A percentile compares a stretch with the other conserved stretches of the same genome.
Evolutionary conservation across 1,140 invertebrate species (phyloP).

Genomic region (Stenopsyche tienmushanensis): DNA sequence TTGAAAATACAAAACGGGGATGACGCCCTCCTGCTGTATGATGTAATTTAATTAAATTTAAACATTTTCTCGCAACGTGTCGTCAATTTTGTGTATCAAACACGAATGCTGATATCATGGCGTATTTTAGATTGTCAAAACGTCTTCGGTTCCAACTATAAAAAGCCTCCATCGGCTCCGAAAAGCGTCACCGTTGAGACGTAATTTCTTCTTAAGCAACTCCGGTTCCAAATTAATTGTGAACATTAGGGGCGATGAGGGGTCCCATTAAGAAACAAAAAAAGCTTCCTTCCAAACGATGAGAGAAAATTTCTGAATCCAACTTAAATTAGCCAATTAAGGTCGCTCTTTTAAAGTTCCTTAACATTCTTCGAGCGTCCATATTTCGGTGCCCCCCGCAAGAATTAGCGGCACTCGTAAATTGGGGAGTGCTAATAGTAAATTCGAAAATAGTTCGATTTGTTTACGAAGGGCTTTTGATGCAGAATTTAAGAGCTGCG

Average conservation of each 20-base stretch:
- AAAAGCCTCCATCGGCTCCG: too few relatives aligned
- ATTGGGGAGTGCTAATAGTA: too few relatives aligned
- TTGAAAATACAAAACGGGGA: too few relatives aligned
- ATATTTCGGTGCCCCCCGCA: too few relatives aligned
- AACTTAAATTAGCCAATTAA: conserved; percentile 23
- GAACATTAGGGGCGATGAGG: conserved; percentile 12
- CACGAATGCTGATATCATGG: too few relatives aligned
- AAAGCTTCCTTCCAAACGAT: not conserved
- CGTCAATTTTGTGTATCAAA: too few relatives aligned
- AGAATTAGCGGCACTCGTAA: too few relatives aligned
- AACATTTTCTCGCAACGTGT: too few relatives aligned
- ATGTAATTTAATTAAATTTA: too few relatives aligned
- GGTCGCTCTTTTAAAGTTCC: not conserved
- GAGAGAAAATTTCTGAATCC: conserved; percentile 1
- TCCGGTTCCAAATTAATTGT: conserved; percentile 26
- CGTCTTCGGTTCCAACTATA: too few relatives aligned
- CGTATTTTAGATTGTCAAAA: too few relatives aligned
- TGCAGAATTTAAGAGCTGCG: not conserved
- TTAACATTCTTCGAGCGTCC: not conserved
- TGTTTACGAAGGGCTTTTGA: not conserved
- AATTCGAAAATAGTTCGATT: not conserved
- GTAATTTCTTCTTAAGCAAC: conserved; percentile 19
- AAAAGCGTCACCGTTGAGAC: conserved; percentile 22
- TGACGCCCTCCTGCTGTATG: too few relatives aligned
- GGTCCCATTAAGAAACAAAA: conserved; percentile 17